A percentile compares a stretch with the other conserved stretches of the same genome.
These are phyloP conservation scores for Benitochromis conjunctus DNA, from an alignment of 2,113 vertebrate species.

Conservation along the genomic window DNA sequence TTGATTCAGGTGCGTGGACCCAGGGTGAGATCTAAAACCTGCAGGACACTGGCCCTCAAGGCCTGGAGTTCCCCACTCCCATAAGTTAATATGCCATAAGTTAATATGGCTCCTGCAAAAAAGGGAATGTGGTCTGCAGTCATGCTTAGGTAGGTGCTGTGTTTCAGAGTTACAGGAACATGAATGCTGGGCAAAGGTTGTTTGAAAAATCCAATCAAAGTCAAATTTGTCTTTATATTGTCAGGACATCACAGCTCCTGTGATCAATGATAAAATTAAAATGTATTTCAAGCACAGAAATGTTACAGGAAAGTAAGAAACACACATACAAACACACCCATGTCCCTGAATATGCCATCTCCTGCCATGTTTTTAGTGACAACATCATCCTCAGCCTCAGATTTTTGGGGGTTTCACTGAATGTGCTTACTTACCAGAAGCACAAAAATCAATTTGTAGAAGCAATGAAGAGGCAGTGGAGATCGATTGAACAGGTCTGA, in stretches of 20 bases:
- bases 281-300: background rate
- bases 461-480: background rate
- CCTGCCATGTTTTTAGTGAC: background rate
- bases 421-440: background rate
- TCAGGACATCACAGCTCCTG: background rate
- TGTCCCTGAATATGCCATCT: background rate
- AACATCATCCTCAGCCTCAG: background rate
- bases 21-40: background rate
- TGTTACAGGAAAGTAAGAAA: background rate
- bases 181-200: background rate
- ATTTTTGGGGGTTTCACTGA: background rate
- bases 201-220: background rate
- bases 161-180: background rate
- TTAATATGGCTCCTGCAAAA: fast-evolving
- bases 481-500: background rate
- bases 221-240: fast-evolving
- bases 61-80: background rate
- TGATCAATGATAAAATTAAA: fast-evolving
- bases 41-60: background rate
- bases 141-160: background rate
- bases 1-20: background rate
- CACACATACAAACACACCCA: background rate
- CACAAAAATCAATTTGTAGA: background rate
- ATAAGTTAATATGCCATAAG: background rate
- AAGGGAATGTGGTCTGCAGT: background rate